Evolutionary conservation across 2,888 invertebrate species (phyloP).

Genomic region (Chironomus riparius): DNA sequence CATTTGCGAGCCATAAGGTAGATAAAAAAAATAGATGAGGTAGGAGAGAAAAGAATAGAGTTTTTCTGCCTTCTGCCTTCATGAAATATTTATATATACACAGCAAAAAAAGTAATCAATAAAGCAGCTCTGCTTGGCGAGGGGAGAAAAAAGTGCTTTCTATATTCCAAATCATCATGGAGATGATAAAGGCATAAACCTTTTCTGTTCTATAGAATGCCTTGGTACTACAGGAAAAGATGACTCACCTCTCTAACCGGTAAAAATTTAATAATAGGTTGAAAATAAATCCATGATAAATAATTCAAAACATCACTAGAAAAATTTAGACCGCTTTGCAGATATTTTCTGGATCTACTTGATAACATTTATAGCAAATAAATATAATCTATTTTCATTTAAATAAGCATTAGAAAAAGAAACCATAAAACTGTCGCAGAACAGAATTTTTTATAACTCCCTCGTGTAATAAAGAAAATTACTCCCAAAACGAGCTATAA

Average conservation of each 20-base stretch:
- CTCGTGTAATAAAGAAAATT: not conserved
- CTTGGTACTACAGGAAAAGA: not conserved
- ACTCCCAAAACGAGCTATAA: too few species aligned
- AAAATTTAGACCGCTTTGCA: conserved; percentile 6
- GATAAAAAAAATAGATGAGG: conserved; percentile 14
- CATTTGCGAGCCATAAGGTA: not conserved
- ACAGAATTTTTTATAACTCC: not conserved
- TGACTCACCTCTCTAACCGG: conserved; percentile 7
- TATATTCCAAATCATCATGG: not conserved
- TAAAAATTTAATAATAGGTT: not conserved
- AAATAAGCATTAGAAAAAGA: too few species aligned
- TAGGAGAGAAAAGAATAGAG: not conserved
- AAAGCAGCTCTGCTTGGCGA: not conserved
- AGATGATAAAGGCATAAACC: conserved; percentile 9
- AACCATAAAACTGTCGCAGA: too few species aligned
- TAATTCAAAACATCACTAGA: not conserved
- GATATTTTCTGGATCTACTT: too few species aligned
- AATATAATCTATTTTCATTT: too few species aligned
- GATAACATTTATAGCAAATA: too few species aligned
- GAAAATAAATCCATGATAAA: not conserved
- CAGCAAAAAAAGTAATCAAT: conserved; percentile 18
- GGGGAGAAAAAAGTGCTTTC: not conserved
- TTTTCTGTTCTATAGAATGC: not conserved
- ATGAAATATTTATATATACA: conserved; percentile 14
- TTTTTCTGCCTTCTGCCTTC: conserved; percentile 5